These are phyloP conservation scores for Mimachlamys varia DNA, from an alignment of 2,888 invertebrate genomes.

Conservation along the genomic window DNA sequence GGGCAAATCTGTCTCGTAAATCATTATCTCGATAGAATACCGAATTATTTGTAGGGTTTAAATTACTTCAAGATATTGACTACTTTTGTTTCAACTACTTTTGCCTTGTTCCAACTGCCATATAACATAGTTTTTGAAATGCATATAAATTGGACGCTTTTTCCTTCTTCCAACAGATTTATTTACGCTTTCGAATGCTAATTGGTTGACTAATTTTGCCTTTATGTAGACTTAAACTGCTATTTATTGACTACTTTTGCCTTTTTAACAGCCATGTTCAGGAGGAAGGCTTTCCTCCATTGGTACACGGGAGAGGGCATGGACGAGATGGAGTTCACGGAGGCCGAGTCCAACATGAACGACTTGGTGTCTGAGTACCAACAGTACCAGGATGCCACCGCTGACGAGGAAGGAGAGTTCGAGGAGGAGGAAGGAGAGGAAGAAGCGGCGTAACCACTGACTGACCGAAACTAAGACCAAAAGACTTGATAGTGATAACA, in stretches of 20 bases:
- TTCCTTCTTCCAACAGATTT: no score
- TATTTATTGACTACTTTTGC: no score
- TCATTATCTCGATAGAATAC: no score
- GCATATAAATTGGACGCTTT: no score
- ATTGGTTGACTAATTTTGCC: not conserved
- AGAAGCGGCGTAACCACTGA: conserved; percentile 40
- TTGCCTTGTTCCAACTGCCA: no score
- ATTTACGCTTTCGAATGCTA: not conserved
- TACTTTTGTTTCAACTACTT: no score
- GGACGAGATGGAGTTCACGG: conserved; percentile 98
- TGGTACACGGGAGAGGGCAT: conserved; percentile 99
- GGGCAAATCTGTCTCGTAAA: no score
- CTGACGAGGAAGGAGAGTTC: conserved; percentile 66
- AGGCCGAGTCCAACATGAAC: conserved; percentile 97
- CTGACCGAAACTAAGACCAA: not conserved
- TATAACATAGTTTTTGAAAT: no score
- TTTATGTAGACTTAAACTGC: not conserved
- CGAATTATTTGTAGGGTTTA: no score
- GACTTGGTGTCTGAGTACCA: conserved; percentile 82
- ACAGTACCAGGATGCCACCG: conserved; percentile 80
- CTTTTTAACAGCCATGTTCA: conserved; percentile 92
- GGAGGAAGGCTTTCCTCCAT: conserved; percentile 97
- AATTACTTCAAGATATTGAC: no score
- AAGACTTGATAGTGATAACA: not conserved
- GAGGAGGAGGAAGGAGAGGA: conserved; percentile 56